Percentiles rank a stretch among this genome's conserved stretches.
phyloP scores from a whole-genome alignment of 2,888 invertebrate genomes.

The Drosophila anceps region DNA sequence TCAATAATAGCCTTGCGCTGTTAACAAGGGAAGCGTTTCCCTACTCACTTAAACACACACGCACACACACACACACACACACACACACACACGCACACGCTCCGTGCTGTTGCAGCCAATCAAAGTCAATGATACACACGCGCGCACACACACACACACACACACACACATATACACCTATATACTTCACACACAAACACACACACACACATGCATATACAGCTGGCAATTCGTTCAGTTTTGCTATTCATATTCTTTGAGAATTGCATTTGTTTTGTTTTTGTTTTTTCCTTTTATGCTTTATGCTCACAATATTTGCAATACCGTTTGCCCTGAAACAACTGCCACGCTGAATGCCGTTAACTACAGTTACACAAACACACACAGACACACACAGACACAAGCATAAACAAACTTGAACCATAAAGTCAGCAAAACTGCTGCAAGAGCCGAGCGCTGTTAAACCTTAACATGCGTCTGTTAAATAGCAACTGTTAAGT shows the following conservation, averaged over 20 bases:
- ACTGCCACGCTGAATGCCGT: constrained; percentile 57
- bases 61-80: too few species aligned
- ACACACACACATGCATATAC: constrained; percentile 9
- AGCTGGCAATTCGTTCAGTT: constrained; percentile 28
- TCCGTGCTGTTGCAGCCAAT: constrained; percentile 1
- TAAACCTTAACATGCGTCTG: constrained; percentile 44
- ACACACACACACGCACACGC: not conserved
- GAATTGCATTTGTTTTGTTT: constrained; percentile 9
- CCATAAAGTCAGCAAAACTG: constrained; percentile 18
- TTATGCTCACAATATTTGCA: constrained; percentile 33
- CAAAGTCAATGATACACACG: constrained; percentile 23
- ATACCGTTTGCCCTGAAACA: constrained; percentile 32
- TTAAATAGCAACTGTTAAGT: constrained; percentile 50
- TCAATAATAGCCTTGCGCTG: constrained; percentile 30
- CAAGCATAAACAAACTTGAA: constrained; percentile 11
- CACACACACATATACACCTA: constrained; percentile 6
- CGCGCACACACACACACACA: constrained; percentile 9
- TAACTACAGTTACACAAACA: constrained; percentile 54
- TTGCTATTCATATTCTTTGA: constrained; percentile 38
- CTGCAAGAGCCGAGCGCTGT: constrained; percentile 39
- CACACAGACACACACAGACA: constrained; percentile 13
- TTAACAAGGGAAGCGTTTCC: not conserved
- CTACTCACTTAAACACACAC: not conserved
- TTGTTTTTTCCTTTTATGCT: constrained; percentile 25
- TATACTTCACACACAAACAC: not conserved